A percentile compares a stretch with the other conserved stretches of the same genome.
These are phyloP conservation scores for Dascyllus trimaculatus DNA, from an alignment of 2,113 vertebrate species.

Conservation along the genomic window DNA sequence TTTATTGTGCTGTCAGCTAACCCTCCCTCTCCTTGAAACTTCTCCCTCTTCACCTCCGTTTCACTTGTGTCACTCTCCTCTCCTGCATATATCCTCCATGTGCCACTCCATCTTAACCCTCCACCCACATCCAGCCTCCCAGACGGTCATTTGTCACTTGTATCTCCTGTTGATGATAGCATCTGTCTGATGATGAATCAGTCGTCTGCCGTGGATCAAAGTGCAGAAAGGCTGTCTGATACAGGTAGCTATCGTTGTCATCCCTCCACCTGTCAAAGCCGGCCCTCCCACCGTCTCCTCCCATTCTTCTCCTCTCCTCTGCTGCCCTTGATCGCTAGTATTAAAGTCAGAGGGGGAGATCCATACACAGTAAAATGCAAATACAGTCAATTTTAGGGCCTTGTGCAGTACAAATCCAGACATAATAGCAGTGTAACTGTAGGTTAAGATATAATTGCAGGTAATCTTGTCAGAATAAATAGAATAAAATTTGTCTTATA, in stretches of 20 bases:
- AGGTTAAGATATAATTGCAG: background rate
- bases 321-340: conserved; percentile 42
- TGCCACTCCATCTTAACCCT: conserved; percentile 3
- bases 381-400: background rate
- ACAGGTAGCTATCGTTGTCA: conserved; percentile 46
- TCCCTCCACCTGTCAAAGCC: conserved; percentile 61
- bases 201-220: conserved; percentile 58
- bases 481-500: conserved; percentile 1
- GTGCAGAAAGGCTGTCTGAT: conserved; percentile 50
- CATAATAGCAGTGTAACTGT: background rate
- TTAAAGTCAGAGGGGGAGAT: conserved; percentile 14
- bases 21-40: conserved; percentile 30
- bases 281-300: conserved; percentile 39
- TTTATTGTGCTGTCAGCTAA: conserved; percentile 14
- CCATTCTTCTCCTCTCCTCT: conserved; percentile 27
- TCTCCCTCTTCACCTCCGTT: conserved; percentile 15
- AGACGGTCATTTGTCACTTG: conserved; percentile 62
- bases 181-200: conserved; percentile 64
- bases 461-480: background rate
- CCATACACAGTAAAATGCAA: conserved; percentile 4
- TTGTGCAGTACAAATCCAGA: background rate
- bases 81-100: background rate
- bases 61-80: conserved; percentile 17
- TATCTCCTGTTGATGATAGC: conserved; percentile 61
- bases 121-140: background rate